A percentile compares a stretch with the other conserved stretches of the same genome.
Evolutionary conservation across 2,797 vertebrate genomes (phyloP).

Genomic region (Glyptemys insculpta): DNA sequence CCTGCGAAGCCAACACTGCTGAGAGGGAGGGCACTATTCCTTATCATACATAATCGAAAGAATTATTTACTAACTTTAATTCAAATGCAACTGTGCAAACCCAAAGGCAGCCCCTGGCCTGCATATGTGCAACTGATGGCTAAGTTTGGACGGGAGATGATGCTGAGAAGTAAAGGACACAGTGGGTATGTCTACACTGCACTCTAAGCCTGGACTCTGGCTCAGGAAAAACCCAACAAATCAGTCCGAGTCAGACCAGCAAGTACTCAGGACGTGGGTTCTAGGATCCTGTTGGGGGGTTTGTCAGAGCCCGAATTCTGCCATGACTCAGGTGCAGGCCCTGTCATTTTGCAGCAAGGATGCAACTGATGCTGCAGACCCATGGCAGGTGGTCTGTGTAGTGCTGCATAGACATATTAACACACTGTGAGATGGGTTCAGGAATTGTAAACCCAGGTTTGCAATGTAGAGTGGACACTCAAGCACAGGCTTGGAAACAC

Average conservation of each 20-base stretch:
- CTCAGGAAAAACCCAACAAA: neutral
- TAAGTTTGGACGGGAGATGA: fast-evolving
- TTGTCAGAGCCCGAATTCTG: neutral
- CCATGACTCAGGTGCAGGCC: neutral
- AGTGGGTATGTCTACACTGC: neutral
- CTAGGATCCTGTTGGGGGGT: neutral
- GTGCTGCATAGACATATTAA: too few species aligned
- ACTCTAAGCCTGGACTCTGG: neutral
- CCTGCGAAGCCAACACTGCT: neutral
- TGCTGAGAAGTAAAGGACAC: neutral
- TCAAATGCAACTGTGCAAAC: neutral
- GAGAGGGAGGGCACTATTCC: neutral
- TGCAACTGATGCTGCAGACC: neutral
- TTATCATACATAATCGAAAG: neutral
- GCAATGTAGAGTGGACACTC: neutral
- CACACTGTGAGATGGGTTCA: neutral
- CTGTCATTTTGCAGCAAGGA: neutral
- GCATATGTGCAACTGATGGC: neutral
- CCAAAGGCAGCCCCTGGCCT: neutral
- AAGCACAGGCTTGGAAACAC: neutral
- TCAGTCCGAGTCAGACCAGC: neutral
- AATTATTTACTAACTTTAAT: neutral
- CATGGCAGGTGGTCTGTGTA: neutral
- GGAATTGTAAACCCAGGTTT: neutral
- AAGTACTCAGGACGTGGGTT: neutral